Percentiles rank a stretch among this genome's conserved stretches.
phyloP scores from a whole-genome alignment of 2,797 vertebrate genomes.

The Sebastes alutus region DNA sequence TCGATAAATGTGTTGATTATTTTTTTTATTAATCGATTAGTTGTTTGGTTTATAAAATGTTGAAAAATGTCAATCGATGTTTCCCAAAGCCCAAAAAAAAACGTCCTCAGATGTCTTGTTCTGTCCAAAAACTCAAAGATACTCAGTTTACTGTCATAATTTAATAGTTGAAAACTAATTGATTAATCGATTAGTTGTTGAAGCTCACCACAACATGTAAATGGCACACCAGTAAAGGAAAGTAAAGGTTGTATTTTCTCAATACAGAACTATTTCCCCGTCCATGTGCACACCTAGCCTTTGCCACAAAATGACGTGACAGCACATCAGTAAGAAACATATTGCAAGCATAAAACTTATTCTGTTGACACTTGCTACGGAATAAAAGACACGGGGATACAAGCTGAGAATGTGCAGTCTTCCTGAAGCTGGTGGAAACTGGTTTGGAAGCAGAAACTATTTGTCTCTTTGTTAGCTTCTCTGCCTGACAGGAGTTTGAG shows the following conservation, averaged over 20 bases:
- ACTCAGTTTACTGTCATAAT: too few relatives aligned
- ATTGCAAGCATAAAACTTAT: neutral
- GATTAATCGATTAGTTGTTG: too few relatives aligned
- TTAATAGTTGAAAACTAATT: too few relatives aligned
- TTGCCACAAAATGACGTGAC: neutral
- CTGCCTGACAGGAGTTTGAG: neutral
- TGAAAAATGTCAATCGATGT: too few relatives aligned
- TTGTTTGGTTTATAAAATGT: too few relatives aligned
- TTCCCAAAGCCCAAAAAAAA: too few relatives aligned
- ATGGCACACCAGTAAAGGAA: neutral
- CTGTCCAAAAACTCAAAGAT: too few relatives aligned
- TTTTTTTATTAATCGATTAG: too few relatives aligned
- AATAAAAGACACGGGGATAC: neutral
- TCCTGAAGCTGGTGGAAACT: neutral
- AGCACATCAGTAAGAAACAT: neutral
- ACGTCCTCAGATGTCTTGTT: too few relatives aligned
- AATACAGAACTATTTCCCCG: neutral
- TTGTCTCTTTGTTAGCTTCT: neutral
- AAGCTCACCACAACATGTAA: neutral
- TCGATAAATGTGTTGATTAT: too few relatives aligned
- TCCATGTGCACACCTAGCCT: neutral
- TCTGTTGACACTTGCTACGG: neutral
- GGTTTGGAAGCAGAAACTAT: neutral
- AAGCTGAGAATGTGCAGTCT: neutral
- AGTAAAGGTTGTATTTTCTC: neutral